These are phyloP conservation scores for Anthoscopus minutus DNA, from an alignment of 2,113 vertebrate genomes.

Conservation along the genomic window DNA sequence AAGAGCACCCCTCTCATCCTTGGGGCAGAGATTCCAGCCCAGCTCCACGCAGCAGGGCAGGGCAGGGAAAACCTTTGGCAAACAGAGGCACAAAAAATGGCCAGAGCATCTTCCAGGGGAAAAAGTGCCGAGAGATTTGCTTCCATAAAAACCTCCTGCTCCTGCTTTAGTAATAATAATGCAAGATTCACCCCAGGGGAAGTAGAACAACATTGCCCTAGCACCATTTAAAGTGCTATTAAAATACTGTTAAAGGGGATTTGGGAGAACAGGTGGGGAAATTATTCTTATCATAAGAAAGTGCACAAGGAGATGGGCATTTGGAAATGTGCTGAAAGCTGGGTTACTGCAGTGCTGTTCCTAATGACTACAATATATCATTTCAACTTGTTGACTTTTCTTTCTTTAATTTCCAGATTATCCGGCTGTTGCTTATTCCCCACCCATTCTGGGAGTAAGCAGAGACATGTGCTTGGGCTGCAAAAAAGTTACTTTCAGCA, in stretches of 20 bases:
- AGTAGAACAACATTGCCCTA: background rate
- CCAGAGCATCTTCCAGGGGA: background rate
- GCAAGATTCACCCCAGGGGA: background rate
- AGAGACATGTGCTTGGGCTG: background rate
- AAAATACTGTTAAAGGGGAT: background rate
- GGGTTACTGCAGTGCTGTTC: background rate
- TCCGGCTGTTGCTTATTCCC: background rate
- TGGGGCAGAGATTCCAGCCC: background rate
- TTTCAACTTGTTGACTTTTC: constrained; percentile 36
- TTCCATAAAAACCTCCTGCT: background rate
- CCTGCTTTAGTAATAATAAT: background rate
- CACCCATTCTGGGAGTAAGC: constrained; percentile 4
- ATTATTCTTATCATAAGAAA: background rate
- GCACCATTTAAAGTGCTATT: background rate
- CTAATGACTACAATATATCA: constrained; percentile 56
- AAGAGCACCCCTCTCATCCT: background rate
- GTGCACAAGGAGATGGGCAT: background rate
- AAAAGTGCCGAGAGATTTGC: background rate
- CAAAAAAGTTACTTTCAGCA: background rate
- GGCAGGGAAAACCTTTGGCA: background rate
- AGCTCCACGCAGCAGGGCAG: background rate
- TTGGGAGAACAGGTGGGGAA: background rate
- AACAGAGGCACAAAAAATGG: background rate
- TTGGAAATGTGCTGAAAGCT: constrained; percentile 20
- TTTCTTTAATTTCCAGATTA: constrained; percentile 23